A percentile compares a stretch with the other conserved stretches of the same genome.
Evolutionary conservation across 1,140 invertebrate species (phyloP).

Genomic region (Penaeus japonicus): DNA sequence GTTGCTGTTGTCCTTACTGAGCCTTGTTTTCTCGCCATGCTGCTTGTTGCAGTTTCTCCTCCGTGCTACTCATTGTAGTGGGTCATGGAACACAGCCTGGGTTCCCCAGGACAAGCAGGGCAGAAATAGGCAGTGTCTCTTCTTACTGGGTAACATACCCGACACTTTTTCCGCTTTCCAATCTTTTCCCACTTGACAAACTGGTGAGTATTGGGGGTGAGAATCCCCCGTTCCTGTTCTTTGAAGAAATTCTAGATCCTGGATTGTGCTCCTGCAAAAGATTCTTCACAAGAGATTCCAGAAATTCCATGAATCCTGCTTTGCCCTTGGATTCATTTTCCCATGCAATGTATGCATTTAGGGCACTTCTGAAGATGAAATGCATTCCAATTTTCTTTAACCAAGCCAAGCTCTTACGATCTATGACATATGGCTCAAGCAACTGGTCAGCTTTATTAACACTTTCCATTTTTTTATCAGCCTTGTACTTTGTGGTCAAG

Average conservation of each 20-base stretch:
- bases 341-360: slow-evolving; percentile 9
- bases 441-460: slow-evolving; percentile 18
- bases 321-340: neutral
- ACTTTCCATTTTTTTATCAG: slow-evolving; percentile 11
- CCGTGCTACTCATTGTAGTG: neutral
- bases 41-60: neutral
- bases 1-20: no score
- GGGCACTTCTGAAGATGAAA: slow-evolving; percentile 1
- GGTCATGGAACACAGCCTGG: slow-evolving; percentile 1
- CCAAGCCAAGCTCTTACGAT: slow-evolving; percentile 10
- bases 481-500: neutral
- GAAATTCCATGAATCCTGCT: neutral
- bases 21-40: no score
- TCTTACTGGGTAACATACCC: neutral
- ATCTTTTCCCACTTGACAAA: neutral
- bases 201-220: neutral
- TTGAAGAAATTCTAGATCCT: neutral
- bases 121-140: slow-evolving; percentile 22
- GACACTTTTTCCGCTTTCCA: neutral
- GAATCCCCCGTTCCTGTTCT: neutral
- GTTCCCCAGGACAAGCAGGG: slow-evolving; percentile 18
- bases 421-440: slow-evolving; percentile 29
- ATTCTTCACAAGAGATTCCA: neutral
- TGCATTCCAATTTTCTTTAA: slow-evolving; percentile 37
- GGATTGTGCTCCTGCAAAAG: neutral